Evolutionary conservation across 2,113 vertebrate species (phyloP).

Genomic region (Gadus chalcogrammus): DNA sequence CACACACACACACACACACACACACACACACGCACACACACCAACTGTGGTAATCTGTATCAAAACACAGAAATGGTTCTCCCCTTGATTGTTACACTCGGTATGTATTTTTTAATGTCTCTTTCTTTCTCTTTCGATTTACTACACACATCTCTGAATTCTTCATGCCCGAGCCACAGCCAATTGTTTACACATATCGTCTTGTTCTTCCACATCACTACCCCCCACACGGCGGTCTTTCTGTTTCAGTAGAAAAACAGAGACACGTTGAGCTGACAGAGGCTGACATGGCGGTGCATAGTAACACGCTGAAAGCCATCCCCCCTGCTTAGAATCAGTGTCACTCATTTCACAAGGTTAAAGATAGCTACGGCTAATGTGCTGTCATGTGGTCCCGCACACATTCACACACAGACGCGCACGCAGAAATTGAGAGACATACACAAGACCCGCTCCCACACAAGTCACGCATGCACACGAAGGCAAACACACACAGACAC

Average conservation of each 20-base stretch:
- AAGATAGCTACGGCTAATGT: conserved; percentile 62
- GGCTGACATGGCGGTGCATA: conserved; percentile 50
- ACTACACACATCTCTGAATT: background rate
- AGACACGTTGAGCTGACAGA: conserved; percentile 31
- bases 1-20: too few species aligned
- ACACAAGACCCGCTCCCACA: conserved; percentile 1
- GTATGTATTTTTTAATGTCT: too few species aligned
- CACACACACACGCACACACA: background rate
- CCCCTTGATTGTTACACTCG: too few species aligned
- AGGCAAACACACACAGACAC: conserved; percentile 17
- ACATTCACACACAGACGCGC: conserved; percentile 11
- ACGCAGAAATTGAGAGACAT: background rate
- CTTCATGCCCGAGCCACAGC: background rate
- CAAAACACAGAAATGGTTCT: too few species aligned
- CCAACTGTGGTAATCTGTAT: too few species aligned
- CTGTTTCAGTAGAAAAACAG: conserved; percentile 38
- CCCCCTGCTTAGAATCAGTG: conserved; percentile 61
- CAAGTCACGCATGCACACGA: background rate
- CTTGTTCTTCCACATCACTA: conserved; percentile 3
- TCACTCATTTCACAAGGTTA: conserved; percentile 66
- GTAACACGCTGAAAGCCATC: conserved; percentile 62
- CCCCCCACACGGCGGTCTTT: conserved; percentile 8
- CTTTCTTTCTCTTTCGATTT: background rate
- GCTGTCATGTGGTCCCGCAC: conserved; percentile 49
- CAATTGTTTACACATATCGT: conserved; percentile 1